Evolutionary conservation across 2,113 vertebrate species (phyloP).

Genomic region (Pelecanoides urinatrix): DNA sequence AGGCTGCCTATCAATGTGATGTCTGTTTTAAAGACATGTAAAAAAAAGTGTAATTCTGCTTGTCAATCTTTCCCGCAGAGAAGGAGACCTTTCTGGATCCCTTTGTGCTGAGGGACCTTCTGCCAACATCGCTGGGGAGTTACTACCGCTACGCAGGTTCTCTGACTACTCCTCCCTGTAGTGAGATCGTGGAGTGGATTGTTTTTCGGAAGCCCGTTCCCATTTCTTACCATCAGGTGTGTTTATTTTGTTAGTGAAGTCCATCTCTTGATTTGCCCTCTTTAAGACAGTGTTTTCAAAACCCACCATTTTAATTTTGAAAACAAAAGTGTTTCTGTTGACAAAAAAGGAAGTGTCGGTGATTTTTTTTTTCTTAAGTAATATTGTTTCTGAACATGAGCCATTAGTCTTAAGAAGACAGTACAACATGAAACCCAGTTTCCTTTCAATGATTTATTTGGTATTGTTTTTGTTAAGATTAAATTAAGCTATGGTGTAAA

Average conservation of each 20-base stretch:
- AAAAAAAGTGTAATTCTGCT: slow-evolving; percentile 16
- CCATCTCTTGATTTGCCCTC: not conserved
- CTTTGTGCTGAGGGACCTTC: slow-evolving; percentile 88
- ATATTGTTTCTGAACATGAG: slow-evolving; percentile 58
- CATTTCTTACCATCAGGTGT: slow-evolving; percentile 93
- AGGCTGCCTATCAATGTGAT: slow-evolving; percentile 25
- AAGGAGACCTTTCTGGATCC: slow-evolving; percentile 98
- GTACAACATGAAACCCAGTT: slow-evolving; percentile 50
- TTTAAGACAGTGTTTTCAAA: not conserved
- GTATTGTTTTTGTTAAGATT: slow-evolving; percentile 64
- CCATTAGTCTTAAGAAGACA: slow-evolving; percentile 42
- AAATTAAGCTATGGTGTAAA: slow-evolving; percentile 52
- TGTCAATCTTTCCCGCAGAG: slow-evolving; percentile 75
- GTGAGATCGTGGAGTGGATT: slow-evolving; percentile 96
- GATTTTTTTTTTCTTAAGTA: not conserved
- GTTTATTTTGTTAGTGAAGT: not conserved
- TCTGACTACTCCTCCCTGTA: slow-evolving; percentile 94
- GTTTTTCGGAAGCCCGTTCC: slow-evolving; percentile 88
- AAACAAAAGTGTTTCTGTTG: slow-evolving; percentile 20
- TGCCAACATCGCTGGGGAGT: slow-evolving; percentile 86
- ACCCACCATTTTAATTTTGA: fast-evolving
- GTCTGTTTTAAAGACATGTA: not conserved
- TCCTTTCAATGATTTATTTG: slow-evolving; percentile 59
- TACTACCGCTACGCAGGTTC: slow-evolving; percentile 95
- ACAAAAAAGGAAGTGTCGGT: slow-evolving; percentile 41